Evolutionary conservation across 2,888 invertebrate genomes (phyloP).

Genomic region (Metellina segmentata): DNA sequence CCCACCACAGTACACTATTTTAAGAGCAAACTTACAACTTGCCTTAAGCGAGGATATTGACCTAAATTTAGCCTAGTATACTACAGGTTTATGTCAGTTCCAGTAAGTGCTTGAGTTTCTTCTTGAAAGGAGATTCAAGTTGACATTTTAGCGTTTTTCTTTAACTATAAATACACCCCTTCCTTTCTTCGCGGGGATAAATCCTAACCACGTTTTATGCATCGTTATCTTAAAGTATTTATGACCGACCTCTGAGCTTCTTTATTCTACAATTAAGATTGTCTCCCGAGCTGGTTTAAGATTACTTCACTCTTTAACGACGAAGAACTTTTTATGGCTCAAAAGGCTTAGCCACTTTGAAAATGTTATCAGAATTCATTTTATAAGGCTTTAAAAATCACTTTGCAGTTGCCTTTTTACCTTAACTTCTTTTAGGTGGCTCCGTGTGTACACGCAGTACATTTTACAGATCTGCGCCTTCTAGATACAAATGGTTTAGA

Average conservation of each 20-base stretch:
- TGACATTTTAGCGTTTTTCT: not conserved
- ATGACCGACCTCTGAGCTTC: conserved; percentile 8
- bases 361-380: conserved; percentile 6
- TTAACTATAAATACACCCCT: not conserved
- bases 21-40: too few species aligned
- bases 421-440: not conserved
- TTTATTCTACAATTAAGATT: conserved; percentile 16
- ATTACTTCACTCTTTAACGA: conserved; percentile 17
- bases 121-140: not conserved
- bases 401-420: not conserved
- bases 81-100: not conserved
- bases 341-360: not conserved
- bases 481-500: not conserved
- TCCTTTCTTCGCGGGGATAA: not conserved
- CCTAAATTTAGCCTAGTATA: too few species aligned
- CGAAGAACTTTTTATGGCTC: conserved; percentile 6
- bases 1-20: too few species aligned
- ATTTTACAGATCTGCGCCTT: not conserved
- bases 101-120: not conserved
- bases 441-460: not conserved
- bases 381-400: conserved; percentile 23
- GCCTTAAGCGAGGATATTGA: too few species aligned
- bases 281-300: not conserved
- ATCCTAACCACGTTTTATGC: not conserved
- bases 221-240: not conserved